A percentile compares a stretch with the other conserved stretches of the same genome.
Conservation (phyloP, 2,113 vertebrate genomes). For the Marmota flaviventris region DNA sequence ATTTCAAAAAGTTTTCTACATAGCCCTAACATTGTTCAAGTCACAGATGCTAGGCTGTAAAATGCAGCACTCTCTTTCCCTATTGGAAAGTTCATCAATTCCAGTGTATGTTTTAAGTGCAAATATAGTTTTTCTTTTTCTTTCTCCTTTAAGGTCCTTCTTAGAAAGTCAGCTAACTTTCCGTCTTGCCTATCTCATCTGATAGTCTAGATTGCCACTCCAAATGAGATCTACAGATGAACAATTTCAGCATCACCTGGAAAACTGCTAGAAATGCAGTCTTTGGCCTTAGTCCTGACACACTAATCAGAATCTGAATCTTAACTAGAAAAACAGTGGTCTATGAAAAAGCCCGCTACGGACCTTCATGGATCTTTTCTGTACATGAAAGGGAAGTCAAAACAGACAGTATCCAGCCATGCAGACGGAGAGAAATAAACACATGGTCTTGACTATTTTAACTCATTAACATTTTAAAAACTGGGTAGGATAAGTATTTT, state of each 20-base stretch:
- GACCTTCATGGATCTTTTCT: background rate
- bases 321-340: slow-evolving; percentile 36
- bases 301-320: background rate
- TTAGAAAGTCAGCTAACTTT: background rate
- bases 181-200: background rate
- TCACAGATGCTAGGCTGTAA: background rate
- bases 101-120: background rate
- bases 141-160: background rate
- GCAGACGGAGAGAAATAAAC: background rate
- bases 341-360: background rate
- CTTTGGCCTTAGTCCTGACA: background rate
- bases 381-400: background rate
- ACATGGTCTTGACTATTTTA: background rate
- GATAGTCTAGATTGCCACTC: background rate
- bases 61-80: background rate
- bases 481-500: background rate
- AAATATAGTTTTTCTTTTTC: background rate
- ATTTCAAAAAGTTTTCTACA: background rate
- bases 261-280: background rate
- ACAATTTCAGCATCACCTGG: background rate
- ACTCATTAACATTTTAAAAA: background rate
- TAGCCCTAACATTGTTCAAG: background rate
- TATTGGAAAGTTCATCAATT: background rate
- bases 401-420: background rate
- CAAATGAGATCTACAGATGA: background rate